phyloP scores from a whole-genome alignment of 1,140 invertebrate genomes.

The Oedothorax gibbosus region DNA sequence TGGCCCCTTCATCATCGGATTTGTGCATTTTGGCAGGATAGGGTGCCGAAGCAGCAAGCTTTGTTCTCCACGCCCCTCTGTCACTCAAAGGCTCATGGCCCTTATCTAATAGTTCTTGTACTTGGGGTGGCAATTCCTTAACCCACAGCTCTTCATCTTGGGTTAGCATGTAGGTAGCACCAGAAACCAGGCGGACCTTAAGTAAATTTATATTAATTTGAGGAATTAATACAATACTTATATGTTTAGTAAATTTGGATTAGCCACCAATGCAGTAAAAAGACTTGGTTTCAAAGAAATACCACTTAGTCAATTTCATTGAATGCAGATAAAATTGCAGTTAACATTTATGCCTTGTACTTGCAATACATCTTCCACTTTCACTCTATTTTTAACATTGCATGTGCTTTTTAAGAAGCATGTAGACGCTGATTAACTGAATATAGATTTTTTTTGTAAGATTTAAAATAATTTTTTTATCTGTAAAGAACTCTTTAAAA shows the following conservation, averaged over 20 bases:
- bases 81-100: slow-evolving; percentile 70
- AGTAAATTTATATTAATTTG: slow-evolving; percentile 4
- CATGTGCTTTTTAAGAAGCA: no score
- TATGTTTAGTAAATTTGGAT: no score
- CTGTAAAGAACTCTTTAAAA: not conserved
- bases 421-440: no score
- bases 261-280: no score
- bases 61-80: slow-evolving; percentile 63
- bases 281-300: no score
- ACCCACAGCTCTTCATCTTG: slow-evolving; percentile 73
- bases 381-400: no score
- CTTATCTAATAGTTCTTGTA: slow-evolving; percentile 68
- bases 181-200: slow-evolving; percentile 70
- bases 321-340: no score
- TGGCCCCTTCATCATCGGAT: slow-evolving; percentile 67
- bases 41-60: not conserved
- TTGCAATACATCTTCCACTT: no score
- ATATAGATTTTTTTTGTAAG: no score
- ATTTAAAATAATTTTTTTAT: not conserved
- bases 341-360: no score
- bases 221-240: not conserved
- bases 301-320: no score
- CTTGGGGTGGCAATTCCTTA: slow-evolving; percentile 69
- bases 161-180: slow-evolving; percentile 72
- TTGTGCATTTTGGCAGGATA: not conserved